Evolutionary conservation across 2,888 invertebrate genomes (phyloP).

Genomic region (Andrena trimmerana): DNA sequence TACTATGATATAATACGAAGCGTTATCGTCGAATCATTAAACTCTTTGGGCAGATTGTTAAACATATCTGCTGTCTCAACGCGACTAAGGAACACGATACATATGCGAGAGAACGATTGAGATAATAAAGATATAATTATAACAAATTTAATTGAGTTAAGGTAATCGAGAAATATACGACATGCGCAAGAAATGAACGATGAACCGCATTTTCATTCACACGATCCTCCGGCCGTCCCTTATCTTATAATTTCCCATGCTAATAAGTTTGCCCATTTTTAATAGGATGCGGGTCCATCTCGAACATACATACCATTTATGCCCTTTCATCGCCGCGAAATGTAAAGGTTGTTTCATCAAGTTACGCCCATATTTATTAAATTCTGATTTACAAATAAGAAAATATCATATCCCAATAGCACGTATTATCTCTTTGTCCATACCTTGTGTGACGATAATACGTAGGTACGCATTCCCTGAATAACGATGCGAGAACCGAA

Average conservation of each 20-base stretch:
- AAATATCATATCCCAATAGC: slow-evolving; percentile 51
- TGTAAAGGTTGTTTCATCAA: slow-evolving; percentile 6
- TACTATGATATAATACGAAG: slow-evolving; percentile 64
- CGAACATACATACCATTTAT: no score
- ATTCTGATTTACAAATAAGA: slow-evolving; percentile 53
- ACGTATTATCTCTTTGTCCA: slow-evolving; percentile 34
- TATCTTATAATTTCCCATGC: neutral
- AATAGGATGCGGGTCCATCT: no score
- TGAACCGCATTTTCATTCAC: slow-evolving; percentile 47
- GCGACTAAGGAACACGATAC: slow-evolving; percentile 70
- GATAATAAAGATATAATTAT: slow-evolving; percentile 80
- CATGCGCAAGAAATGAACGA: slow-evolving; percentile 79
- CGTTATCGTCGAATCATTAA: slow-evolving; percentile 62
- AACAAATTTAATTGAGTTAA: slow-evolving; percentile 80
- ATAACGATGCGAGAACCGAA: slow-evolving; percentile 12
- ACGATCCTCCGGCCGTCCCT: slow-evolving; percentile 36
- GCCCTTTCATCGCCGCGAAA: neutral
- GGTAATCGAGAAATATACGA: slow-evolving; percentile 83
- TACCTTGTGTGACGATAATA: neutral
- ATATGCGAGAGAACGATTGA: slow-evolving; percentile 75
- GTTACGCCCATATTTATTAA: slow-evolving; percentile 54
- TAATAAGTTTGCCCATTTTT: neutral
- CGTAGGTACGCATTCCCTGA: neutral
- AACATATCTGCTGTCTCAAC: slow-evolving; percentile 66
- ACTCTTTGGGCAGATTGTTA: slow-evolving; percentile 63